phyloP scores from a whole-genome alignment of 2,113 vertebrate species.

The Ochotona princeps region DNA sequence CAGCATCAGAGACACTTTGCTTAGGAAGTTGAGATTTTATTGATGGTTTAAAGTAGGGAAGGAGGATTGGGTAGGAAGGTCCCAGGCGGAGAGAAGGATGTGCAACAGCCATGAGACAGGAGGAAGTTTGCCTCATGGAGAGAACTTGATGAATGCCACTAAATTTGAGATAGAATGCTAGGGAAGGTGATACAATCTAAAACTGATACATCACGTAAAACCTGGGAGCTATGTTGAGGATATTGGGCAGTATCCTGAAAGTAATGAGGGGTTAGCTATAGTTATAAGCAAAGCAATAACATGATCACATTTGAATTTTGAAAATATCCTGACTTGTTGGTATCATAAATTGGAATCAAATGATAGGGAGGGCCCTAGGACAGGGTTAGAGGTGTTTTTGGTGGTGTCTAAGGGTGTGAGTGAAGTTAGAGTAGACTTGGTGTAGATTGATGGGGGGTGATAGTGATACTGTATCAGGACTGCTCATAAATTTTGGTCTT shows the following conservation, averaged over 20 bases:
- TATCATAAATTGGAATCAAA: not conserved
- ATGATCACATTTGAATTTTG: not conserved
- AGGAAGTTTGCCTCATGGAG: not conserved
- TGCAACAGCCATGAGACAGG: not conserved
- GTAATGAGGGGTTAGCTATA: not conserved
- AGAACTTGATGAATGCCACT: not conserved
- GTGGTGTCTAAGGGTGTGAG: not conserved
- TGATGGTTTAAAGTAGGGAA: not conserved
- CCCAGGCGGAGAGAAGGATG: not conserved
- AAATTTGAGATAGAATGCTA: not conserved
- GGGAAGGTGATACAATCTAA: not conserved
- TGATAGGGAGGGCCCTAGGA: not conserved
- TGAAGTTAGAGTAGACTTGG: not conserved
- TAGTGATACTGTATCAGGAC: not conserved
- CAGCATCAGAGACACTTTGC: not conserved
- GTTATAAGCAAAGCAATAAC: not conserved
- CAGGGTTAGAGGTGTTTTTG: not conserved
- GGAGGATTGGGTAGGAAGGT: not conserved
- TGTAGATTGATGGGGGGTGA: not conserved
- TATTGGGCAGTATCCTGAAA: not conserved
- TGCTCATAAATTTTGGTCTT: not conserved
- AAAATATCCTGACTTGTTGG: not conserved
- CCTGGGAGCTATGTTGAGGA: not conserved
- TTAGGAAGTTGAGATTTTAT: slow-evolving; percentile 4
- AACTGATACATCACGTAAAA: not conserved